Conservation (phyloP, 92 coral and sea anemone species). For the Isaurus tuberculatus region DNA sequence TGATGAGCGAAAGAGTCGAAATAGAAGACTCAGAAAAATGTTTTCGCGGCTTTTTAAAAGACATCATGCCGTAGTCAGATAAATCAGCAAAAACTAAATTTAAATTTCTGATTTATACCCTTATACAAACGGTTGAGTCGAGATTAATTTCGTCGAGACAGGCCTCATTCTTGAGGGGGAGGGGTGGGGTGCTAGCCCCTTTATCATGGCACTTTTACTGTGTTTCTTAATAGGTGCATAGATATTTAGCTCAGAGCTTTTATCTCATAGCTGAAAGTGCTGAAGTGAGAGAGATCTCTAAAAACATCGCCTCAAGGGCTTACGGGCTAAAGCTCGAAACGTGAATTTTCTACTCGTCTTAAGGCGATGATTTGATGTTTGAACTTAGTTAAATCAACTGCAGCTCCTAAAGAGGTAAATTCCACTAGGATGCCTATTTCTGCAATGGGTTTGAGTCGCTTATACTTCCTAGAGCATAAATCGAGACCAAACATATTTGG, state of each 20-base stretch:
- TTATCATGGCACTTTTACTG: not conserved
- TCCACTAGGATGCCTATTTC: no score
- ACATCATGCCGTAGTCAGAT: conserved; percentile 21
- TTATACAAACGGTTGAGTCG: not conserved
- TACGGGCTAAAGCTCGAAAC: no score
- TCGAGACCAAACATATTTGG: no score
- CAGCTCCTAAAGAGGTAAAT: no score
- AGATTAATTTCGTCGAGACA: not conserved
- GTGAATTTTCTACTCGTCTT: no score
- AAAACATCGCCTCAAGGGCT: not conserved
- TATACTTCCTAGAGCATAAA: no score
- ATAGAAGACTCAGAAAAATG: conserved; percentile 34
- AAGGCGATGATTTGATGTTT: no score
- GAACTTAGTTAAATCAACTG: no score
- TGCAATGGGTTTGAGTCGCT: no score
- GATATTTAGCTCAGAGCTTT: not conserved
- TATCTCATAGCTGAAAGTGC: not conserved
- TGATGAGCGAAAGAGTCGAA: conserved; percentile 13
- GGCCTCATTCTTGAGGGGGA: not conserved
- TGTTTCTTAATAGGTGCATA: not conserved
- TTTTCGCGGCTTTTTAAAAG: conserved; percentile 45
- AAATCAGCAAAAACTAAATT: not conserved
- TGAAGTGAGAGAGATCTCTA: not conserved
- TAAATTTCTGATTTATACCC: not conserved
- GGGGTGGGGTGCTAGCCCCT: not conserved